Percentiles rank a stretch among this genome's conserved stretches.
These are phyloP conservation scores for Chrysolina americana DNA, from an alignment of 2,888 invertebrate species.

Conservation along the genomic window DNA sequence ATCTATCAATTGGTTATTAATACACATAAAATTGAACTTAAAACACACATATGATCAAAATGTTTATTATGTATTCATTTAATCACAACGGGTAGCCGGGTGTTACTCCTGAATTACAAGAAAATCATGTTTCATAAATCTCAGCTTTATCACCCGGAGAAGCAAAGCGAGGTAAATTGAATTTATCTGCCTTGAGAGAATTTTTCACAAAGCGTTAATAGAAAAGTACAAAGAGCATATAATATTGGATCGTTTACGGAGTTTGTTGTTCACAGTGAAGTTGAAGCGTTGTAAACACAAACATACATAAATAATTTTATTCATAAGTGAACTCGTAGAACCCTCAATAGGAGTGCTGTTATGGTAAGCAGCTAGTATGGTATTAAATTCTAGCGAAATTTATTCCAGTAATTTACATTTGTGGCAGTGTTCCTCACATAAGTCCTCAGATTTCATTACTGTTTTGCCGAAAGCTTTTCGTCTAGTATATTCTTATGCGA, in stretches of 20 bases:
- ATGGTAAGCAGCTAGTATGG: conserved; percentile 53
- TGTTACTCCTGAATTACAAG: no score
- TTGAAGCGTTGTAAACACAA: conserved; percentile 40
- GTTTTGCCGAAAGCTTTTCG: conserved; percentile 52
- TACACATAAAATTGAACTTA: no score
- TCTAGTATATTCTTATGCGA: conserved; percentile 30
- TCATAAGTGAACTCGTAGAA: conserved; percentile 53
- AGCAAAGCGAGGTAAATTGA: background rate
- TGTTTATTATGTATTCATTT: no score
- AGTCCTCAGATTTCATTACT: conserved; percentile 57
- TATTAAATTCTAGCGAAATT: conserved; percentile 55
- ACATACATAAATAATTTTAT: conserved; percentile 55
- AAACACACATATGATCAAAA: no score
- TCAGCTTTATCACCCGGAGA: background rate
- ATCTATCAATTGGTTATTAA: no score
- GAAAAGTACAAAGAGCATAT: conserved; percentile 28
- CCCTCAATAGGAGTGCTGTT: conserved; percentile 54
- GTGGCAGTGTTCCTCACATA: conserved; percentile 54
- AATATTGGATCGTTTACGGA: conserved; percentile 39
- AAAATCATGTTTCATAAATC: background rate
- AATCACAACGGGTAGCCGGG: no score
- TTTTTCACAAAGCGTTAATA: conserved; percentile 3
- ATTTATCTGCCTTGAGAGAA: background rate
- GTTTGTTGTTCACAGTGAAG: conserved; percentile 42
- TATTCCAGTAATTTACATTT: conserved; percentile 58